These are phyloP conservation scores for Globicephala melas DNA, from an alignment of 2,113 vertebrate genomes.

Conservation along the genomic window DNA sequence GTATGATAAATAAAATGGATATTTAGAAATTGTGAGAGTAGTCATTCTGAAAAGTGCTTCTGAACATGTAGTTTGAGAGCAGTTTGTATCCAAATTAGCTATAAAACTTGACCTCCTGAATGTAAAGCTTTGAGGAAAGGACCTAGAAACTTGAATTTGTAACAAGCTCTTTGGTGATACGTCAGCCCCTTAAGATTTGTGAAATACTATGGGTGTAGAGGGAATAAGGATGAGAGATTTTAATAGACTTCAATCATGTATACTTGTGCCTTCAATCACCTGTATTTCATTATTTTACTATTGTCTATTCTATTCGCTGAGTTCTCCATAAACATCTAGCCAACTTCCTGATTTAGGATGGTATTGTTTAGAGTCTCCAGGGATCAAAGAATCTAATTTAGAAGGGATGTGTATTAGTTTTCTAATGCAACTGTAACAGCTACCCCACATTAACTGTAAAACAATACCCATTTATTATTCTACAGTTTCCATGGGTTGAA, in stretches of 20 bases:
- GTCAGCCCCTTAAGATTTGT: background rate
- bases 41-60: background rate
- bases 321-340: background rate
- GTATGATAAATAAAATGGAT: background rate
- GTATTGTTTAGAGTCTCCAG: background rate
- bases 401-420: background rate
- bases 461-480: background rate
- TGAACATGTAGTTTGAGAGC: background rate
- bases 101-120: background rate
- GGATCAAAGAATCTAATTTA: background rate
- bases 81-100: background rate
- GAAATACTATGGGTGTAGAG: background rate
- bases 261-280: background rate
- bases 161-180: background rate
- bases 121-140: background rate
- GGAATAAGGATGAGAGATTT: background rate
- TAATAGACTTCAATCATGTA: background rate
- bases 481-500: background rate
- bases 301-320: background rate
- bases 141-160: background rate
- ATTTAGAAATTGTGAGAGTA: background rate
- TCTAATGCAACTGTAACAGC: background rate
- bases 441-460: background rate
- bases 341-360: background rate
- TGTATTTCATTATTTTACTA: background rate